These are phyloP conservation scores for Lophura nycthemera DNA, from an alignment of 2,113 vertebrate genomes.

Conservation along the genomic window DNA sequence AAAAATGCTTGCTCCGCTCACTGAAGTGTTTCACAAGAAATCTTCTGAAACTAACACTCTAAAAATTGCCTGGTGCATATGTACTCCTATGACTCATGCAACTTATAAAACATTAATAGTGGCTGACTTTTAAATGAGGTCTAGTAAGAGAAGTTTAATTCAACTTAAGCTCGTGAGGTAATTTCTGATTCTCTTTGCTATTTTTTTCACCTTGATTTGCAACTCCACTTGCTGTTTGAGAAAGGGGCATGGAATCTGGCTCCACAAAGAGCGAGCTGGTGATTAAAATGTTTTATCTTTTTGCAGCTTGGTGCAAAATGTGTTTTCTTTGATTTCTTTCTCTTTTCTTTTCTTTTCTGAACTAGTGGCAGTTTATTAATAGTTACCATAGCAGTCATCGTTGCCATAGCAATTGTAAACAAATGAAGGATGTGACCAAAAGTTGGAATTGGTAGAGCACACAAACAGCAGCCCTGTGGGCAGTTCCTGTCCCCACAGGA, in stretches of 20 bases:
- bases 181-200: background rate
- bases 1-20: background rate
- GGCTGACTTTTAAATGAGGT: background rate
- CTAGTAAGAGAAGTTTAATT: background rate
- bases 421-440: constrained; percentile 34
- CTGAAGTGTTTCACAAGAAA: background rate
- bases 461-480: constrained; percentile 1
- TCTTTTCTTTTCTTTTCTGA: background rate
- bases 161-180: background rate
- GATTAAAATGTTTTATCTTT: constrained; percentile 19
- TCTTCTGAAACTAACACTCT: background rate
- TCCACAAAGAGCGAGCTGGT: background rate
- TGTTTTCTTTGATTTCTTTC: background rate
- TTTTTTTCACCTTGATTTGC: background rate
- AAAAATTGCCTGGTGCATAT: background rate
- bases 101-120: background rate
- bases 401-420: constrained; percentile 72
- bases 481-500: background rate
- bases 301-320: background rate
- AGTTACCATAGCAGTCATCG: constrained; percentile 19
- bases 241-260: background rate
- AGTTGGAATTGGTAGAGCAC: background rate
- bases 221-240: background rate
- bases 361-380: constrained; percentile 14
- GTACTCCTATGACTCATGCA: background rate